Conservation (phyloP, 2,888 invertebrate genomes). For the Dendrolimus houi region DNA sequence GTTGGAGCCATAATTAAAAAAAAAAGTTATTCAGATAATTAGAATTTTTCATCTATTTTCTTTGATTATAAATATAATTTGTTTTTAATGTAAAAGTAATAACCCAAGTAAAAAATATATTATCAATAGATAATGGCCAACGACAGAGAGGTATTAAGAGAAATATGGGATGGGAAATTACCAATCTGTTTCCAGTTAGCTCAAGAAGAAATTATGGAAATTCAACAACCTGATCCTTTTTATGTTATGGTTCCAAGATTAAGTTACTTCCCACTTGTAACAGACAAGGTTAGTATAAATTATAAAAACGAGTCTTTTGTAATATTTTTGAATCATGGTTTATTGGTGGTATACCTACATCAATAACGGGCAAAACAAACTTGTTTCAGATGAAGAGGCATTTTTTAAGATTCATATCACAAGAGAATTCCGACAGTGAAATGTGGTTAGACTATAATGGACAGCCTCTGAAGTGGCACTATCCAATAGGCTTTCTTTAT, state of each 20-base stretch:
- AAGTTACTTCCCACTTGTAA: slow-evolving; percentile 95
- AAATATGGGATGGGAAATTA: slow-evolving; percentile 97
- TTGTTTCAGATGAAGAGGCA: slow-evolving; percentile 87
- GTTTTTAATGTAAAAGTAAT: too few relatives aligned
- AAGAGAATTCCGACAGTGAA: slow-evolving; percentile 88
- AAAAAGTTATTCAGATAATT: too few relatives aligned
- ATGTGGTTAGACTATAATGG: slow-evolving; percentile 97
- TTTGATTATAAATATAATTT: too few relatives aligned
- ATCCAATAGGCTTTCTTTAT: slow-evolving; percentile 93
- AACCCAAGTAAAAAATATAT: too few relatives aligned
- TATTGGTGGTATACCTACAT: too few relatives aligned
- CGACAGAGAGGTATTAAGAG: slow-evolving; percentile 94
- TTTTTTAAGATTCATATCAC: slow-evolving; percentile 88
- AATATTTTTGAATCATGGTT: neutral
- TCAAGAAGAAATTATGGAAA: slow-evolving; percentile 90
- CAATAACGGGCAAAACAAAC: neutral
- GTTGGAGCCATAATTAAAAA: too few relatives aligned
- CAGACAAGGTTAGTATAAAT: slow-evolving; percentile 85
- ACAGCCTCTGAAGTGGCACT: slow-evolving; percentile 92
- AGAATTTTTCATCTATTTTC: too few relatives aligned
- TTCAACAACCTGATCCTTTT: slow-evolving; percentile 94
- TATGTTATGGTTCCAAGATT: slow-evolving; percentile 95
- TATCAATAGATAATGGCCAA: slow-evolving; percentile 83
- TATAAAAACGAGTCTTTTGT: neutral
- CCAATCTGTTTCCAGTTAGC: slow-evolving; percentile 95